These are phyloP conservation scores for Apamea epomidion DNA, from an alignment of 2,888 invertebrate species.

Conservation along the genomic window DNA sequence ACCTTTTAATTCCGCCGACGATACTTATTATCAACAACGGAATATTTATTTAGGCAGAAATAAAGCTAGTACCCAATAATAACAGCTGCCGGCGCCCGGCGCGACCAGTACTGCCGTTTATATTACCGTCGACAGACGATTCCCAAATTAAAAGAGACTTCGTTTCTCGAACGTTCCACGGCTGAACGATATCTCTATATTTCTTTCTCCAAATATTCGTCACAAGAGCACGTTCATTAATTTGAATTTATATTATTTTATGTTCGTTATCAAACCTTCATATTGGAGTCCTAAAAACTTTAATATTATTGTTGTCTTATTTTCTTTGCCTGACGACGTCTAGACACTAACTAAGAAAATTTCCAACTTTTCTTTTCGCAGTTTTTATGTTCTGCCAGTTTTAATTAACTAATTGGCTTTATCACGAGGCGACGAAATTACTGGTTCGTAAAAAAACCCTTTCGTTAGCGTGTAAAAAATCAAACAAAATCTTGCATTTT, in stretches of 20 bases:
- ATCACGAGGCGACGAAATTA: conserved; percentile 1
- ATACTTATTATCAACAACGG: not conserved
- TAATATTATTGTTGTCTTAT: not conserved
- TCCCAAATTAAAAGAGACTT: conserved; percentile 35
- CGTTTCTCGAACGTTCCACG: conserved; percentile 23
- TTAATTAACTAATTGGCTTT: conserved; percentile 31
- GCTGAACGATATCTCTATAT: conserved; percentile 8
- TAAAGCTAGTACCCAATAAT: not conserved
- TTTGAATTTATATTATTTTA: conserved; percentile 25
- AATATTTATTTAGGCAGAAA: conserved; percentile 14
- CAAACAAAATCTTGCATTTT: not conserved
- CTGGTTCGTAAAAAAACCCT: conserved; percentile 11
- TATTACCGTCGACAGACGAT: conserved; percentile 12
- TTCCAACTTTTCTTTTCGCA: conserved; percentile 29
- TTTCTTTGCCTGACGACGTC: conserved; percentile 18
- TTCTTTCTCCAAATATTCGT: conserved; percentile 11
- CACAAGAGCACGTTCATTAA: conserved; percentile 28
- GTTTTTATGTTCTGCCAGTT: conserved; percentile 25
- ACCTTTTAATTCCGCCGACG: not conserved
- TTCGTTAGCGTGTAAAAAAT: conserved; percentile 13
- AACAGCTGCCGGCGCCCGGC: not conserved
- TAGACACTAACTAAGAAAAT: conserved; percentile 24
- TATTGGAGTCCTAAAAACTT: conserved; percentile 14
- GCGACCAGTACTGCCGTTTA: not conserved
- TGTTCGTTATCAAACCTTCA: conserved; percentile 2